Conservation (phyloP, 2,797 vertebrate species). For the Picus viridis region DNA sequence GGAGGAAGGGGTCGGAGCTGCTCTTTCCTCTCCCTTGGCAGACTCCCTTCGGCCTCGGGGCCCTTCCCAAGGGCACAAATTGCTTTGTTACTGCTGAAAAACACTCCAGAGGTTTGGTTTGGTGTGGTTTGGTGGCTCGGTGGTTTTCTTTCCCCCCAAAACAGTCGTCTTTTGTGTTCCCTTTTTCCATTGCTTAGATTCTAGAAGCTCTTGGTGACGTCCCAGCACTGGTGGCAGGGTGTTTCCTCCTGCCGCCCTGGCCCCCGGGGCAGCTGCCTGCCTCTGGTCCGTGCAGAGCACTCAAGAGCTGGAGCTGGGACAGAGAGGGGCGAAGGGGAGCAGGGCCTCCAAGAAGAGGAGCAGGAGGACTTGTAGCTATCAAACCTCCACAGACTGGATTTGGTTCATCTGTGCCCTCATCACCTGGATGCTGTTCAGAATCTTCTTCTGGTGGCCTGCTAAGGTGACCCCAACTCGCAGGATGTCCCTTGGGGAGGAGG, state of each 20-base stretch:
- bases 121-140: too few species aligned
- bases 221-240: constrained; percentile 25
- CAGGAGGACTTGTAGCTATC: constrained; percentile 71
- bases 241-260: constrained; percentile 62
- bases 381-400: constrained; percentile 99
- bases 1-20: constrained; percentile 62
- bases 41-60: constrained; percentile 62
- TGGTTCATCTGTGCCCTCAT: constrained; percentile 99
- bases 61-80: constrained; percentile 73
- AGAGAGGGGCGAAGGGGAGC: constrained; percentile 65
- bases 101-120: constrained; percentile 19
- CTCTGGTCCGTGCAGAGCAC: constrained; percentile 58
- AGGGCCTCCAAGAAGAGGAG: constrained; percentile 71
- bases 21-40: constrained; percentile 54
- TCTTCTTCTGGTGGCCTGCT: constrained; percentile 99
- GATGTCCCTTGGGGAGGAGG: constrained; percentile 88
- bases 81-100: constrained; percentile 76
- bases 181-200: constrained; percentile 71
- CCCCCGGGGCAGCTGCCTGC: constrained; percentile 72
- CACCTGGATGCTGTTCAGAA: constrained; percentile 99
- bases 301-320: constrained; percentile 45
- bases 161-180: constrained; percentile 60
- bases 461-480: constrained; percentile 96
- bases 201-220: constrained; percentile 52
- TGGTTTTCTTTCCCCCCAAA: background rate